Base-by-base conservation (phyloP, 2,888 invertebrate species). In the Harpalus rubripes region DNA sequence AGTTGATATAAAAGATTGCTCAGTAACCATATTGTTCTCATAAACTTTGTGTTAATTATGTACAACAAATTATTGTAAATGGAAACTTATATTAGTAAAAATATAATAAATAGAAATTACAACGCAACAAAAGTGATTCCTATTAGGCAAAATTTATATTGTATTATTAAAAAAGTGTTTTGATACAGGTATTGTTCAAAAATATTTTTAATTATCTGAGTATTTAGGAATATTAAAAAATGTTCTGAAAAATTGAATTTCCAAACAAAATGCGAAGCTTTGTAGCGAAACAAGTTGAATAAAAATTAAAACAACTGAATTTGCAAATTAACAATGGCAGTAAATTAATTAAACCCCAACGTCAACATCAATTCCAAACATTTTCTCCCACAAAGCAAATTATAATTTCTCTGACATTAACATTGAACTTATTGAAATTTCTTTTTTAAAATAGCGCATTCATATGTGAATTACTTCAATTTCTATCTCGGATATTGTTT, bases 401-500 rank as follows among this genome's bases (percentile, higher is more conserved):
- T 32, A 68, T 39, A 22, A 39, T 68, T 68, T 63, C 68, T 39
- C 68, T 68, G 68, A 39, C 68, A 68, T 68, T 68, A 68, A 68
- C 68, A 68, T 68, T 68, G 68, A 68, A 68, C 39, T 68, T 65
- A 65, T 65, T 68, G 68, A 68, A 68, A 68, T 68, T 68, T 68
- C 68, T 68, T 68, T 68, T 68, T 68, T 68, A 68, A 68, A 68
- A 68, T 68, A 39, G 39, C 68, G 32, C 68, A 68, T 68, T 68
- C 68, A 68, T 68, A 68, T 63, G 22, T 8, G 63, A 68, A 26
- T 39, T 39, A 68, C 39, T 68, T 68, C 68, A 39, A 7, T 68
- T 68, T 68, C 68, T 68, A 68, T 68, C 68, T 15, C n/a, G 68
- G n/a, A 68, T 32, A 68, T 39, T 68, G 68, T 68, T 39, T 39